Percentiles rank a stretch among this genome's conserved stretches.
Conservation (phyloP, 2,888 invertebrate species). For the Esperia sulphurella region DNA sequence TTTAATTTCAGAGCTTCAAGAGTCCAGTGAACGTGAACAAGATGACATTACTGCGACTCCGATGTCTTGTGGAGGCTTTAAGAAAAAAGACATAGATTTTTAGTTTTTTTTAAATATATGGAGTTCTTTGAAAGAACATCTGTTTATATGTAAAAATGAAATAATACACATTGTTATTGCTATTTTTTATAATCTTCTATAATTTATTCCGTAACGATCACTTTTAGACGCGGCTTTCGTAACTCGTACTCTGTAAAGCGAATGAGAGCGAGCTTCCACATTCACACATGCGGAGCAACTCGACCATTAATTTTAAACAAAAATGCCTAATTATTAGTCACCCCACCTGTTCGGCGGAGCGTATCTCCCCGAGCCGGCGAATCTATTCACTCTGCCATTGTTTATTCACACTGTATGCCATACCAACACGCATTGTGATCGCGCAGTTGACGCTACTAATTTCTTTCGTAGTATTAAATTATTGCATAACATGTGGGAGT, state of each 20-base stretch:
- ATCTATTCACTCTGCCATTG: constrained; percentile 66
- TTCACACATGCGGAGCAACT: constrained; percentile 38
- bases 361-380: constrained; percentile 76
- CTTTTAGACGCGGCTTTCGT: not conserved
- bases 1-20: constrained; percentile 79
- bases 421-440: constrained; percentile 32
- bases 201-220: not conserved
- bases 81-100: constrained; percentile 83
- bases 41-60: constrained; percentile 76
- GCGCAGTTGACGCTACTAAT: constrained; percentile 21
- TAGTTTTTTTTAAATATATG: constrained; percentile 45
- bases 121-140: not conserved
- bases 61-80: constrained; percentile 79
- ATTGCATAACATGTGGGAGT: constrained; percentile 12
- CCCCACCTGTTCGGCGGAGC: constrained; percentile 76
- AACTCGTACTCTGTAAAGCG: not conserved
- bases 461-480: constrained; percentile 15
- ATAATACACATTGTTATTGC: not conserved
- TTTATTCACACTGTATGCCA: constrained; percentile 55
- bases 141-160: not conserved
- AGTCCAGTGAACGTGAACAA: constrained; percentile 81
- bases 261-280: constrained; percentile 14
- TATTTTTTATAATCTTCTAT: not conserved
- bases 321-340: constrained; percentile 77
- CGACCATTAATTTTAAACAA: constrained; percentile 69